phyloP scores from a whole-genome alignment of 2,888 invertebrate genomes.

The Formica aserva region DNA sequence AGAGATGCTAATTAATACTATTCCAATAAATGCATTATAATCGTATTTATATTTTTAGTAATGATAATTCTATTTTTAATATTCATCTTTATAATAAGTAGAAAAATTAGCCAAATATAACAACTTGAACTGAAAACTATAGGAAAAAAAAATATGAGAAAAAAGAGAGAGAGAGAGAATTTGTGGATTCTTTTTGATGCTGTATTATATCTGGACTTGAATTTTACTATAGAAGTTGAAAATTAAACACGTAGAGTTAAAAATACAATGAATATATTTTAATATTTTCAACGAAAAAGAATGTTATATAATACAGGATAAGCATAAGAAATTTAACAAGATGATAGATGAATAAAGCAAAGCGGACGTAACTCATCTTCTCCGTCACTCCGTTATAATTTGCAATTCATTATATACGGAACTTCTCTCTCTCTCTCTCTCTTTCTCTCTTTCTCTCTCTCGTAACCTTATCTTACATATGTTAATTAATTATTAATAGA shows the following conservation, averaged over 20 bases:
- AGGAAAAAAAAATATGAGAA: background rate
- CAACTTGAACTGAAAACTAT: background rate
- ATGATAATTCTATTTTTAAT: background rate
- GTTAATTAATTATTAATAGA: slow-evolving; percentile 48
- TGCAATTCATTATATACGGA: slow-evolving; percentile 16
- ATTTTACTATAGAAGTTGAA: background rate
- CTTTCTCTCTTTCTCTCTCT: background rate
- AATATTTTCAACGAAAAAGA: background rate
- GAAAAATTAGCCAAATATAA: background rate
- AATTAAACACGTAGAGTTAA: background rate
- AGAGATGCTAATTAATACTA: background rate
- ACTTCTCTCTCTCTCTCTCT: background rate
- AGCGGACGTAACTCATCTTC: background rate
- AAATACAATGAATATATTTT: slow-evolving; percentile 22
- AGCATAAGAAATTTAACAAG: background rate
- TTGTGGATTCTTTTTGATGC: background rate
- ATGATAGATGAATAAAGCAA: background rate
- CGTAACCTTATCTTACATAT: slow-evolving; percentile 14
- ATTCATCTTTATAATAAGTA: background rate
- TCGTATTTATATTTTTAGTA: background rate
- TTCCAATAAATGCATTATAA: background rate
- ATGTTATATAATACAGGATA: background rate
- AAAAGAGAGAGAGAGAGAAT: background rate
- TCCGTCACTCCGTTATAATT: background rate
- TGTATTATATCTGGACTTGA: background rate